These are phyloP conservation scores for Callionymus lyra DNA, from an alignment of 2,113 vertebrate species.

Conservation along the genomic window DNA sequence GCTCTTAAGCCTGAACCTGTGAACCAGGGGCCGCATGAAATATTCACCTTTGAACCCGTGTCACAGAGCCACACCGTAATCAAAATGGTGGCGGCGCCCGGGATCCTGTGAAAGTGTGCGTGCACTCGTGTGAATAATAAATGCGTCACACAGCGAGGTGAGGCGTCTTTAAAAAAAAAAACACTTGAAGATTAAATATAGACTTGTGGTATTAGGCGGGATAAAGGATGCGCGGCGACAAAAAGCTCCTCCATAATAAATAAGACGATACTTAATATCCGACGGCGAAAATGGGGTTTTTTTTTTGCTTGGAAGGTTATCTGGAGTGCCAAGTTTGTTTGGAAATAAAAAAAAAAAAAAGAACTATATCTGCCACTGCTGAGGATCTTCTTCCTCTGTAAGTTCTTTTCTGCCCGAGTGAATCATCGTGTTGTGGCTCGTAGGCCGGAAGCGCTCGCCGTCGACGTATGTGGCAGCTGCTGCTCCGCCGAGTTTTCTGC, in stretches of 20 bases:
- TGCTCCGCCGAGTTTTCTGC: slow-evolving; percentile 14
- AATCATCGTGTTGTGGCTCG: slow-evolving; percentile 31
- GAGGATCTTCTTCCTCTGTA: slow-evolving; percentile 9
- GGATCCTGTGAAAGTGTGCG: slow-evolving; percentile 45
- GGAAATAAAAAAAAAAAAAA: slow-evolving; percentile 8
- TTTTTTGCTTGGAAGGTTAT: slow-evolving; percentile 36
- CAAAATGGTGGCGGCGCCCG: slow-evolving; percentile 49
- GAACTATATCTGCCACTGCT: slow-evolving; percentile 20
- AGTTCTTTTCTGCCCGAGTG: slow-evolving; percentile 37
- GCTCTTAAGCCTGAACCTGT: slow-evolving; percentile 19
- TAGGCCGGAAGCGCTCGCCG: slow-evolving; percentile 14
- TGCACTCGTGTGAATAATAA: slow-evolving; percentile 47
- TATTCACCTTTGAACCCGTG: slow-evolving; percentile 40
- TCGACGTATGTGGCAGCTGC: slow-evolving; percentile 21
- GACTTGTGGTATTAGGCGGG: not conserved
- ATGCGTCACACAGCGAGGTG: slow-evolving; percentile 43
- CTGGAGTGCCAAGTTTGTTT: slow-evolving; percentile 3
- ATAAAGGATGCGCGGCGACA: slow-evolving; percentile 9
- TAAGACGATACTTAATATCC: not conserved
- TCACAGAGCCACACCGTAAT: slow-evolving; percentile 35
- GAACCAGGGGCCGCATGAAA: slow-evolving; percentile 36
- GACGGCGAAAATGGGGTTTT: not conserved
- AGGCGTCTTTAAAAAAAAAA: slow-evolving; percentile 15
- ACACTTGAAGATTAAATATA: not conserved
- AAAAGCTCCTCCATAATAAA: slow-evolving; percentile 6